Evolutionary conservation across 2,888 invertebrate species (phyloP).

Genomic region (Rhamnusium bicolor): DNA sequence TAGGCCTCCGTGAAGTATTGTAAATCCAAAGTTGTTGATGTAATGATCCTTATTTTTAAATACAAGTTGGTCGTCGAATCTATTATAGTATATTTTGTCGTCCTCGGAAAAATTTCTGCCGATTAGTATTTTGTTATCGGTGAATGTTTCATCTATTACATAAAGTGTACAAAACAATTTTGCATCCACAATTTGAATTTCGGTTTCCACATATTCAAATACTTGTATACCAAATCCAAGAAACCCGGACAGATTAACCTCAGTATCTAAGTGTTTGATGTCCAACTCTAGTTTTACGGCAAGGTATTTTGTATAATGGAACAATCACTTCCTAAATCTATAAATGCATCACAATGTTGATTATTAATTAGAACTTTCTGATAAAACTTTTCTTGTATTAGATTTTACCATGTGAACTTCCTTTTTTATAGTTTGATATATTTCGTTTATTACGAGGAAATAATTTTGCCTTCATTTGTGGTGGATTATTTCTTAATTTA

Average conservation of each 20-base stretch:
- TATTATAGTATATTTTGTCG: not conserved
- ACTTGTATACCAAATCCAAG: constrained; percentile 13
- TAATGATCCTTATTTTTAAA: constrained; percentile 3
- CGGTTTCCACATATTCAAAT: not conserved
- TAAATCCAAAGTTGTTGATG: not conserved
- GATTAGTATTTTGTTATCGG: constrained; percentile 7
- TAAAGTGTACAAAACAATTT: not conserved
- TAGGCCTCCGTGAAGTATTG: not conserved
- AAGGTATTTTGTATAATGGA: too few species aligned
- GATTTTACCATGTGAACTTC: too few species aligned
- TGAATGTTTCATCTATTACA: not conserved
- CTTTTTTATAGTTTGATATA: too few species aligned
- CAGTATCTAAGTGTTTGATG: too few species aligned
- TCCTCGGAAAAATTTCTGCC: constrained; percentile 26
- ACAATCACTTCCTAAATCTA: too few species aligned
- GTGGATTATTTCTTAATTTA: too few species aligned
- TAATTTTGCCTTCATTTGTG: too few species aligned
- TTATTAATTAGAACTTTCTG: too few species aligned
- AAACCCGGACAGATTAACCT: constrained; percentile 1
- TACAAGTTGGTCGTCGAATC: not conserved
- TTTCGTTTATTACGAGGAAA: too few species aligned
- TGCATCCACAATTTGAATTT: not conserved
- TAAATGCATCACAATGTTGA: too few species aligned
- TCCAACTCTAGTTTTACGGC: too few species aligned
- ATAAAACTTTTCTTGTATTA: too few species aligned